Base-by-base conservation (phyloP, 2,113 vertebrate genomes). In the Turdus rufiventris region DNA sequence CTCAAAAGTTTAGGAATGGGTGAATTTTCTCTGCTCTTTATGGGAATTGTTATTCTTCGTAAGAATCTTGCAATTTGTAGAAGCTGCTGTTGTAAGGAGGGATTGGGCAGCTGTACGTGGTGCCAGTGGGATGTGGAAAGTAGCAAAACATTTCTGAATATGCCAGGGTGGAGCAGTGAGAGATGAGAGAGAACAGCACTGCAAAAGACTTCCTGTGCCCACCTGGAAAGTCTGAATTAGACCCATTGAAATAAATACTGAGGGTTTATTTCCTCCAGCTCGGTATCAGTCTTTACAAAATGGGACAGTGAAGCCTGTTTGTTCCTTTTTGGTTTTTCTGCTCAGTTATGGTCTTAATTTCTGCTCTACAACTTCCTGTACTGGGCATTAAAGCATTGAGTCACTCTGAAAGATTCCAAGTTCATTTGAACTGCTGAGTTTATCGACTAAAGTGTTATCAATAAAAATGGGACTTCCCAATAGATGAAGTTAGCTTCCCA, bases 1-100 rank as follows among this genome's bases (percentile, higher is more conserved):
- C 34, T 94, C 82, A 54, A 38, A 88, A 93, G 77, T 96, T 92
- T 86, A 84, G 81, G 91, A 95, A 79, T 72, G 9, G 6, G 53
- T 60, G 57, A 81, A 73, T 62, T 75, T 94, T 76, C 47, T 89
- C 77, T 94, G 38, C 65, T 88, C 91, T 92, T 88, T 45, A 21
- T 51, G 67, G 74, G 81, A 51, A 57, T 80, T 58, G 23, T 36
- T 68, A n/a, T 15, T 51, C 63, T 91, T 40, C 47, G 56, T 12
- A 3, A 91, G 53, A 68, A 72, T 48, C 76, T 66, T 67, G 23
- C 43, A 29, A 54, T 91, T 47, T 66, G 58, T 53, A 17, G 40
- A 74, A 73, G 54, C 19, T 28, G 14, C 28, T 51, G 2, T 85
- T 92, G 90, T 74, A 31, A 80, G 78, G 67, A 72, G 62, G 34